These are phyloP conservation scores for Synodontis membranacea DNA, from an alignment of 2,113 vertebrate genomes.

Conservation along the genomic window DNA sequence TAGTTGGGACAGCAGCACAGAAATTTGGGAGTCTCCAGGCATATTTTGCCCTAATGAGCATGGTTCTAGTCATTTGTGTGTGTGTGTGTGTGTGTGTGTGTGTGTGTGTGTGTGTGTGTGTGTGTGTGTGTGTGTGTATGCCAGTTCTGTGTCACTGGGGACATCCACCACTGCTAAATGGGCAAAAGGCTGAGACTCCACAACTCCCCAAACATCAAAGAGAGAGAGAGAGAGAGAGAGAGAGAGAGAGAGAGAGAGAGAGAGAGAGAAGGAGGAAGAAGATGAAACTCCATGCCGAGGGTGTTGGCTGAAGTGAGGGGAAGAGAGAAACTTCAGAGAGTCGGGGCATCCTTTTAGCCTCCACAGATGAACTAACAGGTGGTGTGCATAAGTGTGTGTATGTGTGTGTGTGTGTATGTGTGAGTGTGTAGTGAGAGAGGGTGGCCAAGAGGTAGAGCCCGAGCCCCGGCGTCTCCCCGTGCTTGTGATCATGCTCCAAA, in stretches of 20 bases:
- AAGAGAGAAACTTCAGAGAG: conserved; percentile 65
- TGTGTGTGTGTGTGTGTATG: conserved; percentile 57
- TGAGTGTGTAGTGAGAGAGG: conserved; percentile 65
- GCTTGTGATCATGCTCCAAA: conserved; percentile 79
- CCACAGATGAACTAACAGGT: conserved; percentile 77
- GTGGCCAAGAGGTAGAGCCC: conserved; percentile 78
- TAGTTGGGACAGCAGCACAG: not conserved
- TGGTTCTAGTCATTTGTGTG: conserved; percentile 41
- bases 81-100: conserved; percentile 30
- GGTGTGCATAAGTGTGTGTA: conserved; percentile 59
- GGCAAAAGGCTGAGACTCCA: conserved; percentile 68
- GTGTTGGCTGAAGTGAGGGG: conserved; percentile 22
- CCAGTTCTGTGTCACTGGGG: conserved; percentile 64
- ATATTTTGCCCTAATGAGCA: conserved; percentile 73
- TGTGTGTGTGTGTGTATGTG: conserved; percentile 62
- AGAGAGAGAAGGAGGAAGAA: conserved; percentile 22
- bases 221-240: conserved; percentile 54
- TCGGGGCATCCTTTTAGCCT: conserved; percentile 69
- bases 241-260: conserved; percentile 57
- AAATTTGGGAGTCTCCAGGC: conserved; percentile 67
- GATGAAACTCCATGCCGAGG: conserved; percentile 25
- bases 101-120: conserved; percentile 27
- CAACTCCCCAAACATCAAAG: conserved; percentile 65
- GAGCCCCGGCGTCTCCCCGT: conserved; percentile 66
- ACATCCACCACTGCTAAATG: conserved; percentile 68